A percentile compares a stretch with the other conserved stretches of the same genome.
Evolutionary conservation across 2,888 invertebrate genomes (phyloP).

Genomic region (Xestia c-nigrum): DNA sequence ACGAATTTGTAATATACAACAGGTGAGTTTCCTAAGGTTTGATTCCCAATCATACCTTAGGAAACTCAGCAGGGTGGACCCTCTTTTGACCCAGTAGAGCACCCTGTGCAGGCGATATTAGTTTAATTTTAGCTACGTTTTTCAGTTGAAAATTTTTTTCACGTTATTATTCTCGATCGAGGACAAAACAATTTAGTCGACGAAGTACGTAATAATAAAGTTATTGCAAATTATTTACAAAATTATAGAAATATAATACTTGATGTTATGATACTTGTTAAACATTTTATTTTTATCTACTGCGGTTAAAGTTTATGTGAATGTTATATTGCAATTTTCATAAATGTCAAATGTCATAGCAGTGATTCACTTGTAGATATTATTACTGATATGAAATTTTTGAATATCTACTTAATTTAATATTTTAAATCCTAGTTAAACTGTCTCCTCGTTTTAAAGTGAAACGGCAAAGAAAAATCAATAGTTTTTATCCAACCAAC

Average conservation of each 20-base stretch:
- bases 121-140: neutral
- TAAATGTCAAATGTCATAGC: constrained; percentile 53
- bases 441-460: neutral
- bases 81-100: neutral
- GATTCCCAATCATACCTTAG: neutral
- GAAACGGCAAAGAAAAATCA: neutral
- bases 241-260: constrained; percentile 31
- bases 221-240: constrained; percentile 37
- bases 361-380: constrained; percentile 29
- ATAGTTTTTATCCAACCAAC: neutral
- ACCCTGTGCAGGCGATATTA: neutral
- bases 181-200: constrained; percentile 29
- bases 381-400: constrained; percentile 18
- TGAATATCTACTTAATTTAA: neutral
- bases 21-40: too few species aligned
- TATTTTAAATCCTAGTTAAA: neutral
- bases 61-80: neutral
- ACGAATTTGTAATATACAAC: neutral
- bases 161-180: constrained; percentile 22
- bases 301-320: constrained; percentile 25
- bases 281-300: constrained; percentile 43
- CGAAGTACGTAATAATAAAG: constrained; percentile 26
- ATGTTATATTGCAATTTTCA: constrained; percentile 35
- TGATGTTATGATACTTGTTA: constrained; percentile 38
- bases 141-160: neutral